Evolutionary conservation across 2,888 invertebrate species (phyloP), one percentile per base, ranked within the genome.

Genomic region (Leucophora obtusa): DNA sequence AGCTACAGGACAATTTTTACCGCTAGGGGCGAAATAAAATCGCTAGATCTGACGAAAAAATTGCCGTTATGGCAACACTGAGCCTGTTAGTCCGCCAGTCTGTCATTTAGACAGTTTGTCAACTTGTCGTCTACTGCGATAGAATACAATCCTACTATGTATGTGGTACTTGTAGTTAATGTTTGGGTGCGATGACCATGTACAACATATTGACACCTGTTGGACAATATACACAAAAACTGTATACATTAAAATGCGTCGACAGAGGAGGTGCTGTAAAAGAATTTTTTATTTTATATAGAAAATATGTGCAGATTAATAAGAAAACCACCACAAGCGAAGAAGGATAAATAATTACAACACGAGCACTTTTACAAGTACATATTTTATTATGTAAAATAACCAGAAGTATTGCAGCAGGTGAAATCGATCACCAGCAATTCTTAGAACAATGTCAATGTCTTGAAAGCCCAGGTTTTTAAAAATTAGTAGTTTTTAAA

Each of bases 121-220:
- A 35, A 59, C 0, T 14, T 15, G 28, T 63, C 24, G 15, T 28
- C 28, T 10, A 5, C 50, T 54, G 54, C 24, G 6, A 33, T 66
- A 33, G 10, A 6, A 54, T 21, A 54, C 3, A 14, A 47, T 11
- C 14, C 38, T 11, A 6, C 11, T 50, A 50, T 17, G 15, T 43
- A 54, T 17, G 15, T 43, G 43, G 33, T 50, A 21, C 9, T n/a
- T 33, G 21, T 28, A 53, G 10, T 53, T 18, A 43, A 28, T 17
- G 9, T 51, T 65, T 65, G 70, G 54, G 71, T 65, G 65, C 76
- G 71, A 65, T 76, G 70, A 65, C 76, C 70, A 76, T 70, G 63
- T 76, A 59, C 58, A 70, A 65, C 53, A 70, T 59, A 70, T 59
- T 76, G 76, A 76, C 76, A 76, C 76, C 76, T 76, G 76, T 76